Evolutionary conservation across 1,140 invertebrate genomes (phyloP).

Genomic region (Tachypleus tridentatus): DNA sequence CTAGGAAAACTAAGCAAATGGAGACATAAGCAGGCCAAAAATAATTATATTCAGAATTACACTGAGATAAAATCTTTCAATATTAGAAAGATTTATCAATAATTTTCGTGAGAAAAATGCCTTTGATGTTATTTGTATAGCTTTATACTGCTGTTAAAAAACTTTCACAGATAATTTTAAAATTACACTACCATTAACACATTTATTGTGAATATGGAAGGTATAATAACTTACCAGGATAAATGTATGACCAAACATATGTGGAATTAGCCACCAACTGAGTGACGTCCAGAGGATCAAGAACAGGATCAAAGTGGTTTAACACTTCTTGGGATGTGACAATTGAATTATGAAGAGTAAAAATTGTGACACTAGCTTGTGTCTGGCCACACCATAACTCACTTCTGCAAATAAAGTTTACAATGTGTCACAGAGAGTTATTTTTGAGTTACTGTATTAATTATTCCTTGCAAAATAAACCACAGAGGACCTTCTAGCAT

Average conservation of each 20-base stretch:
- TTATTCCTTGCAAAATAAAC: not conserved
- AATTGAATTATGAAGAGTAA: constrained; percentile 42
- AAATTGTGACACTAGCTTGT: constrained; percentile 57
- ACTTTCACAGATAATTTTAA: not conserved
- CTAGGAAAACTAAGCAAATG: no score
- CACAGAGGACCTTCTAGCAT: not conserved
- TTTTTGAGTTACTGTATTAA: not conserved
- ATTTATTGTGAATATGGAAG: not conserved
- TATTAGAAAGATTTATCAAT: no score
- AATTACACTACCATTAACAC: not conserved
- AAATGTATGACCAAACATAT: constrained; percentile 61
- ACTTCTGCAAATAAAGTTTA: constrained; percentile 27
- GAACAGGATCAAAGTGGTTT: constrained; percentile 44
- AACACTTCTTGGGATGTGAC: constrained; percentile 47
- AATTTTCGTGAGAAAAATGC: no score
- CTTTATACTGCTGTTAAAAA: no score
- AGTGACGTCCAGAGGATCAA: constrained; percentile 48
- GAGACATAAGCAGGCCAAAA: no score
- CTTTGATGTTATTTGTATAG: no score
- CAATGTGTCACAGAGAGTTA: no score
- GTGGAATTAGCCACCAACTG: constrained; percentile 39
- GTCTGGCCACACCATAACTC: constrained; percentile 65
- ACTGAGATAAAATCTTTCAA: no score
- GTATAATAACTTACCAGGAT: constrained; percentile 37
- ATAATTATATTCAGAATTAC: no score